These are phyloP conservation scores for Zhuqinia jingwanae DNA, from an alignment of 2,888 invertebrate genomes.

Conservation along the genomic window DNA sequence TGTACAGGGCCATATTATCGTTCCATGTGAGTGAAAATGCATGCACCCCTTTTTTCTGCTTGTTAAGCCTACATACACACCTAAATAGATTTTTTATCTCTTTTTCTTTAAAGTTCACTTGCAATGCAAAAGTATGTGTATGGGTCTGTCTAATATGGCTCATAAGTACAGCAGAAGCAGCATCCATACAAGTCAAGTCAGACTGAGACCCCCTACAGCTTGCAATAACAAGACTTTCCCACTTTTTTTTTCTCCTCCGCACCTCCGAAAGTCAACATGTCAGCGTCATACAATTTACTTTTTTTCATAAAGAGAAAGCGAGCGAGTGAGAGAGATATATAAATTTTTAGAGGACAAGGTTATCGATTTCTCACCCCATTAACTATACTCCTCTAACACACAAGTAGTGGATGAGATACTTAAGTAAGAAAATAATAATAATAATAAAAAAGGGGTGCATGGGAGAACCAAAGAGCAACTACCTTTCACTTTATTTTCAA, in stretches of 20 bases:
- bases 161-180: background rate
- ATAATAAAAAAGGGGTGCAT: background rate
- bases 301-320: slow-evolving; percentile 20
- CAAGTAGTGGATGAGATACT: background rate
- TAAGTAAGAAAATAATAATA: too few species aligned
- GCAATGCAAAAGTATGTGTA: background rate
- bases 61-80: slow-evolving; percentile 9
- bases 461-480: background rate
- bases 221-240: slow-evolving; percentile 51
- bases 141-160: too few species aligned
- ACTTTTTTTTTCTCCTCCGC: background rate
- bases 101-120: background rate
- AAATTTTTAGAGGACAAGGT: slow-evolving; percentile 64
- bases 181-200: background rate
- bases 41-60: slow-evolving; percentile 14
- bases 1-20: too few species aligned
- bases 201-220: slow-evolving; percentile 54
- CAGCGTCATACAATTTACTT: slow-evolving; percentile 50
- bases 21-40: slow-evolving; percentile 33
- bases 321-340: background rate
- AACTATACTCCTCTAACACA: slow-evolving; percentile 41
- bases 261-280: slow-evolving; percentile 36
- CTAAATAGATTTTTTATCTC: slow-evolving; percentile 14
- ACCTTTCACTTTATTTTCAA: background rate
- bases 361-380: slow-evolving; percentile 71